A percentile compares a stretch with the other conserved stretches of the same genome.
These are phyloP conservation scores for Ardeotis arabs DNA, from an alignment of 2,113 vertebrate species.

Conservation along the genomic window DNA sequence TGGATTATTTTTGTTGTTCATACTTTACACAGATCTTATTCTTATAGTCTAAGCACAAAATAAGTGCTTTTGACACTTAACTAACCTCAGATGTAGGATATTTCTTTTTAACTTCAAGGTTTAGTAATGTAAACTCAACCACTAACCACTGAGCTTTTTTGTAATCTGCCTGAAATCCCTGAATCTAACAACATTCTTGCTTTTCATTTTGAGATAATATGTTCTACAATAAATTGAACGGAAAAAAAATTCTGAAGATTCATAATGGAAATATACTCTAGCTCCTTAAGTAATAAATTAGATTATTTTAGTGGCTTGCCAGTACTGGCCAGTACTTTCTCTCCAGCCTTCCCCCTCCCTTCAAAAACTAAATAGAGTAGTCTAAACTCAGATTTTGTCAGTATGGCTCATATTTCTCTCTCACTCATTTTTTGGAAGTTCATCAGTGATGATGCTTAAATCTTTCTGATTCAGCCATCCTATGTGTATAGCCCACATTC, in stretches of 20 bases:
- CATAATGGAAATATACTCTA: neutral
- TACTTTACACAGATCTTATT: neutral
- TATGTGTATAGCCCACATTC: neutral
- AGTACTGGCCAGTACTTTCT: neutral
- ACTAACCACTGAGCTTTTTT: neutral
- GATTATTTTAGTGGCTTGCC: neutral
- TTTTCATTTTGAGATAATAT: neutral
- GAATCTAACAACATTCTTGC: neutral
- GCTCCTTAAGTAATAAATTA: neutral
- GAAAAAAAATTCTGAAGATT: neutral
- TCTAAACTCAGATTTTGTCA: neutral
- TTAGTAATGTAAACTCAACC: neutral
- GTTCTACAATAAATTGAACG: neutral
- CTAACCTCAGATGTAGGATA: neutral
- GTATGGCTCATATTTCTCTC: neutral
- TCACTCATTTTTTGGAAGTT: neutral
- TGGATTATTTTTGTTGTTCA: neutral
- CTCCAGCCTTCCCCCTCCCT: rapidly evolving
- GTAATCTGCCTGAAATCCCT: neutral
- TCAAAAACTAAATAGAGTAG: neutral
- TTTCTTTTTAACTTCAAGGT: neutral
- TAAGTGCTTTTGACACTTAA: neutral
- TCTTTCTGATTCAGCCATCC: neutral
- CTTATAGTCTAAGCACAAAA: neutral
- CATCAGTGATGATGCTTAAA: neutral